phyloP scores from a whole-genome alignment of 2,888 invertebrate species.

The Choristoneura rosaceana region DNA sequence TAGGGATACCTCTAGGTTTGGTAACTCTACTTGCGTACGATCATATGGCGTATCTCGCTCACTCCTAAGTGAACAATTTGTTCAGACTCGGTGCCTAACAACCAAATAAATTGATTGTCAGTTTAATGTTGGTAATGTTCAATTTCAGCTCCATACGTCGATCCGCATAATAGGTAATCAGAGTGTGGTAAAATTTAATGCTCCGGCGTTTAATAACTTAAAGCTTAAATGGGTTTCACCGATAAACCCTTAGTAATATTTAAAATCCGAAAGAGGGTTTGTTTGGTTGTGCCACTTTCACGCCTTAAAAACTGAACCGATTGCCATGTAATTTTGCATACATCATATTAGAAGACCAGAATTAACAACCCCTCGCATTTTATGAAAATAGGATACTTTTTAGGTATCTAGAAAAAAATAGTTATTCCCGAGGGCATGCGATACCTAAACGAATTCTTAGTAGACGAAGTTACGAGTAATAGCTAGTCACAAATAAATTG shows the following conservation, averaged over 20 bases:
- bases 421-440: too few species aligned
- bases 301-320: too few species aligned
- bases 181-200: constrained; percentile 4
- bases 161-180: constrained; percentile 7
- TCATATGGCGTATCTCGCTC: constrained; percentile 5
- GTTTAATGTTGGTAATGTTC: not conserved
- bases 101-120: constrained; percentile 14
- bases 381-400: too few species aligned
- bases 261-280: too few species aligned
- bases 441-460: too few species aligned
- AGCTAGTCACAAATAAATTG: constrained; percentile 1
- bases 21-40: not conserved
- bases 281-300: too few species aligned
- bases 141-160: not conserved
- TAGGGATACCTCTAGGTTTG: not conserved
- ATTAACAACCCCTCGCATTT: too few species aligned
- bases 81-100: constrained; percentile 15
- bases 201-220: not conserved
- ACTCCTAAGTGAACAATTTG: constrained; percentile 20
- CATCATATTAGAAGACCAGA: too few species aligned
- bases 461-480: too few species aligned
- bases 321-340: too few species aligned
- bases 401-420: too few species aligned
- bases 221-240: not conserved
- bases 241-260: not conserved